A percentile compares a stretch with the other conserved stretches of the same genome.
Conservation (phyloP, 2,797 vertebrate genomes). For the Cyprinodon diabolis region DNA sequence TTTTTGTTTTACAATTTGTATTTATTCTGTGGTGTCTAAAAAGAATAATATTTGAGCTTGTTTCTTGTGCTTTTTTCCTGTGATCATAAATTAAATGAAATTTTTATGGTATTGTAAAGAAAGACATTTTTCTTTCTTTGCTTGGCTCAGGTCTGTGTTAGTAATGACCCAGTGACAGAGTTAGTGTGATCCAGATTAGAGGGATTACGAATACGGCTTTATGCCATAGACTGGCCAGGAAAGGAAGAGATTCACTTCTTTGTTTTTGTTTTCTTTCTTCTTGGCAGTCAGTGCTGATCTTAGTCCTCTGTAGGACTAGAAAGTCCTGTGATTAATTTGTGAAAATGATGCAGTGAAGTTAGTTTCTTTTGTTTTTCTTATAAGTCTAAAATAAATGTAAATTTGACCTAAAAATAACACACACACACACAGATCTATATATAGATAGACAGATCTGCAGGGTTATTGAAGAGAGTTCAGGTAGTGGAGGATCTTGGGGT, state of each 20-base stretch:
- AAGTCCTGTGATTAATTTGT: neutral
- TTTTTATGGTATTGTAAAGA: neutral
- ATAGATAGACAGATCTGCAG: neutral
- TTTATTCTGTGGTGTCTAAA: neutral
- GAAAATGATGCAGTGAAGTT: neutral
- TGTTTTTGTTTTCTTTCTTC: slow-evolving; percentile 50
- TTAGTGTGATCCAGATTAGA: slow-evolving; percentile 70
- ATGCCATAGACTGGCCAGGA: slow-evolving; percentile 25
- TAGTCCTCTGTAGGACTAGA: neutral
- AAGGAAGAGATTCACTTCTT: slow-evolving; percentile 45
- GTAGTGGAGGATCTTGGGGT: neutral
- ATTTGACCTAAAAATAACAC: neutral
- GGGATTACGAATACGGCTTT: slow-evolving; percentile 66
- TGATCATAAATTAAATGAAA: neutral
- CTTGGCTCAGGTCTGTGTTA: slow-evolving; percentile 22
- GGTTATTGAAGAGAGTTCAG: slow-evolving; percentile 9
- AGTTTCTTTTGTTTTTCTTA: neutral
- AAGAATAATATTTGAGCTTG: no score
- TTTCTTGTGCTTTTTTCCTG: neutral
- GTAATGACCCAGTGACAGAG: slow-evolving; percentile 70
- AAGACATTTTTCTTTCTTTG: slow-evolving; percentile 9
- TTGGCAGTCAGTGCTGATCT: neutral
- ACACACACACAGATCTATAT: neutral
- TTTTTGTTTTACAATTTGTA: slow-evolving; percentile 18
- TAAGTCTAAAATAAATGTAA: neutral